Evolutionary conservation across 2,113 vertebrate genomes (phyloP).

Genomic region (Pelmatolapia mariae): DNA sequence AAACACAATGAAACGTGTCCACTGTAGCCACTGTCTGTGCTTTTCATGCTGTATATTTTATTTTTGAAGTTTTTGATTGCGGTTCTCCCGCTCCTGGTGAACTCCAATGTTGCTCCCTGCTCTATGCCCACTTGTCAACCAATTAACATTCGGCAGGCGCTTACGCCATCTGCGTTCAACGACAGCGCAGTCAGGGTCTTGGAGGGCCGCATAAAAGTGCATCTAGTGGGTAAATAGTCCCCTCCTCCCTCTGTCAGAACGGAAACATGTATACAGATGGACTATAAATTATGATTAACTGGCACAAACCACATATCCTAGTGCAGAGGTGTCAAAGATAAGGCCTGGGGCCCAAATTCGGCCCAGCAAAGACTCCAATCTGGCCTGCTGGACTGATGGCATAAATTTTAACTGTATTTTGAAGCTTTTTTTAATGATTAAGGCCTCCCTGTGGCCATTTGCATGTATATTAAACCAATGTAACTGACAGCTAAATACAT

Average conservation of each 20-base stretch:
- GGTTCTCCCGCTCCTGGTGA: neutral
- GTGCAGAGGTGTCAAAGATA: neutral
- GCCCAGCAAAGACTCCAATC: neutral
- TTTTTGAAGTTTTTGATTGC: neutral
- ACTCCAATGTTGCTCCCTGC: neutral
- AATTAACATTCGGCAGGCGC: neutral
- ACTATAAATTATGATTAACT: neutral
- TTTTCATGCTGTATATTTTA: neutral
- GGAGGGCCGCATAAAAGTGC: neutral
- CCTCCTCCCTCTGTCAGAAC: neutral
- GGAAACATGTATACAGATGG: neutral
- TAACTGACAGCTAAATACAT: neutral
- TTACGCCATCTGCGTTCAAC: accelerated
- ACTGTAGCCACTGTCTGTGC: neutral
- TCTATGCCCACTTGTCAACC: neutral
- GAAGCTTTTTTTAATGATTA: neutral
- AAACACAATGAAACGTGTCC: neutral
- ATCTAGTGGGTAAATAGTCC: neutral
- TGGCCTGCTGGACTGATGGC: neutral
- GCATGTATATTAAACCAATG: neutral
- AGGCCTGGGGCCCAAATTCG: neutral
- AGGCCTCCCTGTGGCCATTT: neutral
- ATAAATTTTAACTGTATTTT: neutral
- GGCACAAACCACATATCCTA: conserved; percentile 29
- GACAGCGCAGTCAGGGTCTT: neutral